Percentiles rank a stretch among this genome's conserved stretches.
phyloP scores from a whole-genome alignment of 2,113 vertebrate species.

The human region GRCh38 chr11:77883501-77884000 shows the following conservation, averaged over 20 bases:
- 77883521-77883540: conserved; percentile 1
- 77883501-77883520: background rate
- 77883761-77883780: background rate
- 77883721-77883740: background rate
- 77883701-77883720: background rate
- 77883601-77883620: background rate
- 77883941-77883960: conserved; percentile 92
- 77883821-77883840: conserved; percentile 92
- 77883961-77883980: conserved; percentile 10
- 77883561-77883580: background rate
- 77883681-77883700: background rate
- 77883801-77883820: background rate
- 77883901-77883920: conserved; percentile 96
- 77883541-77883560: background rate
- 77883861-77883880: conserved; percentile 96
- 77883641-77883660: background rate
- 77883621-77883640: background rate
- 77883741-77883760: background rate
- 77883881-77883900: conserved; percentile 94
- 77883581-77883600: background rate
- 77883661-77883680: background rate
- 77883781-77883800: background rate
- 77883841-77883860: conserved; percentile 96
- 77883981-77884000: background rate
- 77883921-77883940: conserved; percentile 97